Percentiles rank a stretch among this genome's conserved stretches.
phyloP scores from a whole-genome alignment of 2,113 vertebrate genomes.

The Oncorhynchus nerka region DNA sequence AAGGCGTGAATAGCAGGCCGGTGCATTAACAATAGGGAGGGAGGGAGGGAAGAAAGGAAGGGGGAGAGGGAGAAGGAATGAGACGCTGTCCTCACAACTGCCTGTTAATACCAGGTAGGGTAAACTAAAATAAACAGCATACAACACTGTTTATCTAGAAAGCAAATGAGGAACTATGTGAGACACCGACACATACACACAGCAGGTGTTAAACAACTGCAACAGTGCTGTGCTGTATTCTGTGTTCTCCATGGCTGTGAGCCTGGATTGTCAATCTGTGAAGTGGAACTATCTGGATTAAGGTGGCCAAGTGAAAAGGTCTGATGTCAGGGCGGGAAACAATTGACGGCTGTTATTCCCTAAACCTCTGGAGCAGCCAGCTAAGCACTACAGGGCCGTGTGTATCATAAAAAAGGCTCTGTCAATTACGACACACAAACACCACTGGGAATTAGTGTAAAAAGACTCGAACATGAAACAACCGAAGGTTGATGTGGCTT shows the following conservation, averaged over 20 bases:
- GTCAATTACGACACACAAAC: conserved; percentile 65
- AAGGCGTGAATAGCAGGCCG: conserved; percentile 58
- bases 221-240: conserved; percentile 39
- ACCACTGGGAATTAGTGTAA: conserved; percentile 42
- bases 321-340: conserved; percentile 77
- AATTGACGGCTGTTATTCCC: conserved; percentile 50
- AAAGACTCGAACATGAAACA: conserved; percentile 57
- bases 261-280: conserved; percentile 50
- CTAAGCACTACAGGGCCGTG: conserved; percentile 39
- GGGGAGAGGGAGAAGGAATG: neutral
- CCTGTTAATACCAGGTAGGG: conserved; percentile 25
- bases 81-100: neutral
- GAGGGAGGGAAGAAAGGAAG: conserved; percentile 34
- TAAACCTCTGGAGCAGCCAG: conserved; percentile 63
- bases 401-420: conserved; percentile 69
- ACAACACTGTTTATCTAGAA: too few species aligned
- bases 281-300: conserved; percentile 76
- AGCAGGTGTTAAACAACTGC: neutral
- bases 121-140: too few species aligned
- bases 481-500: conserved; percentile 57
- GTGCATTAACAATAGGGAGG: conserved; percentile 48
- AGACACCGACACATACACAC: conserved; percentile 6
- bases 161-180: too few species aligned
- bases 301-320: conserved; percentile 80
- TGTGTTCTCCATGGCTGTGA: conserved; percentile 7